Base-by-base conservation (phyloP, 2,797 vertebrate genomes). In the Presbytis comata region DNA sequence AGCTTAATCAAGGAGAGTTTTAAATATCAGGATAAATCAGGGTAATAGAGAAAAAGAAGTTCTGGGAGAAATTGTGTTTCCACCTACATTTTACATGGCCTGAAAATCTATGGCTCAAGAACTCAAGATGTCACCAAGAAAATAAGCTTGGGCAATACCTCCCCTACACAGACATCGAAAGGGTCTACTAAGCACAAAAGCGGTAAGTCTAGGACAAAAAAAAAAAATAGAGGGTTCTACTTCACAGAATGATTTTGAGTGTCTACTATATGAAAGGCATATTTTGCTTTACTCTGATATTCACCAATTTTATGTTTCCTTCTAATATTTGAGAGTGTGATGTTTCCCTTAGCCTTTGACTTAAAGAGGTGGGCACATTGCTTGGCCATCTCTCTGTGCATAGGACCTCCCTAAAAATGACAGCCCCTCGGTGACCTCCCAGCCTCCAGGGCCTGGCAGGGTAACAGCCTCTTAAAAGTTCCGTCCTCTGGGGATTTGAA, bases 331-430 rank as follows among this genome's bases (percentile, higher is more conserved):
- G 64, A 64, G 30, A 76, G 28, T 28, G 22, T 39, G 57, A 53
- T n/a, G 1, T 44, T 79, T 72, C 90, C 78, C 17, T 90, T 41
- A 50, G 9, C 19, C n/a, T 33, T 85, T 67, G 57, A 22, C 57
- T 2, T 3, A 55, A 46, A 55, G 46, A 22, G 36, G 5, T 0
- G 0, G 16, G 8, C 11, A 10, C 28, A 1, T 26, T 26, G 70
- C 75, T 17, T 50, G 39, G 41, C 70, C 12, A 0, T 74, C 64
- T 44, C n/a, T 39, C 80, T 80, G 36, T 17, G 10, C 13, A 12
- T 5, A 78, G 59, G 16, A 59, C 39, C 36, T 67, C 67, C n/a
- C 36, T 61, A 6, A 76, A 39, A 39, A 24, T 8, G 33, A 44
- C 44, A 59, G 48, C 72, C 13, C 21, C 57, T 8, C 24, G 0